Evolutionary conservation across 2,888 invertebrate species (phyloP).

Genomic region (Pyralis farinalis): DNA sequence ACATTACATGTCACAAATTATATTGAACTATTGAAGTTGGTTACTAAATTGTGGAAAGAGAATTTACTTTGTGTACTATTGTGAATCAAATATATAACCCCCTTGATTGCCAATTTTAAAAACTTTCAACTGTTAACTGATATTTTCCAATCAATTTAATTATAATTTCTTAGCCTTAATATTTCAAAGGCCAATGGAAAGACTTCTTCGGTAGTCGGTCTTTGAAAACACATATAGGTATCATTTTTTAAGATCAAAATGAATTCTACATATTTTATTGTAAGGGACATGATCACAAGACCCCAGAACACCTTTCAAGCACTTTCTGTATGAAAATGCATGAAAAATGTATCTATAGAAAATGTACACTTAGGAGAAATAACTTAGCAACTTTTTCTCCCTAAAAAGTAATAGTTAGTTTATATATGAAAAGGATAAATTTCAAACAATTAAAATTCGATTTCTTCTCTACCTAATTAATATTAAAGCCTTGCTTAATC

Average conservation of each 20-base stretch:
- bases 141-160: not conserved
- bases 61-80: not conserved
- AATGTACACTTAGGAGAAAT: constrained; percentile 55
- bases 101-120: not conserved
- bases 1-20: not conserved
- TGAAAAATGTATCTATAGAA: constrained; percentile 29
- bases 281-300: constrained; percentile 2
- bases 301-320: constrained; percentile 10
- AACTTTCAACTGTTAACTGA: not conserved
- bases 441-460: constrained; percentile 30
- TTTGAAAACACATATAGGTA: constrained; percentile 2
- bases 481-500: constrained; percentile 32
- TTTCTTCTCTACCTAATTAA: constrained; percentile 40
- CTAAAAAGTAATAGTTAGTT: constrained; percentile 18
- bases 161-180: constrained; percentile 3
- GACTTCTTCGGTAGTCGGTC: too few relatives aligned
- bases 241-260: constrained; percentile 7
- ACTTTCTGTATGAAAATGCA: constrained; percentile 17
- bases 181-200: not conserved
- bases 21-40: not conserved
- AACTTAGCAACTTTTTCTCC: constrained; percentile 44
- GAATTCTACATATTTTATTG: constrained; percentile 4
- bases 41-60: not conserved
- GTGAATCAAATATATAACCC: constrained; percentile 4
- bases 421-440: constrained; percentile 8